phyloP scores from a whole-genome alignment of 2,888 invertebrate species.

The Theodoxus fluviatilis region DNA sequence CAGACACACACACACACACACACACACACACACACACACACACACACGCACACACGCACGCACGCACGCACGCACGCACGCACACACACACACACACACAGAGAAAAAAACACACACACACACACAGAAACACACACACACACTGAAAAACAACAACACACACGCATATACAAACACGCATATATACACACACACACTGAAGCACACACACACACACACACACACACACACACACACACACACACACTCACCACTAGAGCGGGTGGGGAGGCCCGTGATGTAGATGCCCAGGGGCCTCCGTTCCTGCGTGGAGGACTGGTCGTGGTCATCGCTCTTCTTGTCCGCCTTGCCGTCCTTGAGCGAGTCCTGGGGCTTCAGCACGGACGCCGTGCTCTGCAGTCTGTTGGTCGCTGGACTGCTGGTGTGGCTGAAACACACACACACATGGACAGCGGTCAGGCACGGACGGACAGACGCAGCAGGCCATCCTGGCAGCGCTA shows the following conservation, averaged over 20 bases:
- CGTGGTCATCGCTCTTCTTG: conserved; percentile 31
- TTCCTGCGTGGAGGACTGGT: conserved; percentile 36
- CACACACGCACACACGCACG: conserved; percentile 37
- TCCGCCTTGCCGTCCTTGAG: conserved; percentile 27
- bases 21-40: background rate
- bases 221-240: background rate
- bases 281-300: conserved; percentile 55
- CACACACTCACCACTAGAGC: conserved; percentile 57
- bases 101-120: too few species aligned
- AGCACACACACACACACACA: too few species aligned
- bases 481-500: too few species aligned
- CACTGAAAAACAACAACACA: background rate
- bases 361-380: conserved; percentile 31
- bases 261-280: conserved; percentile 54
- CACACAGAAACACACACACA: background rate
- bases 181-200: background rate
- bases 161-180: background rate
- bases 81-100: background rate
- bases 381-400: conserved; percentile 31
- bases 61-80: background rate
- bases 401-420: conserved; percentile 36
- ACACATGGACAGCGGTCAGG: background rate
- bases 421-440: conserved; percentile 37
- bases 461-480: background rate
- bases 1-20: background rate